These are phyloP conservation scores for Ciconia nigra DNA, from an alignment of 2,797 vertebrate genomes.

Conservation along the genomic window DNA sequence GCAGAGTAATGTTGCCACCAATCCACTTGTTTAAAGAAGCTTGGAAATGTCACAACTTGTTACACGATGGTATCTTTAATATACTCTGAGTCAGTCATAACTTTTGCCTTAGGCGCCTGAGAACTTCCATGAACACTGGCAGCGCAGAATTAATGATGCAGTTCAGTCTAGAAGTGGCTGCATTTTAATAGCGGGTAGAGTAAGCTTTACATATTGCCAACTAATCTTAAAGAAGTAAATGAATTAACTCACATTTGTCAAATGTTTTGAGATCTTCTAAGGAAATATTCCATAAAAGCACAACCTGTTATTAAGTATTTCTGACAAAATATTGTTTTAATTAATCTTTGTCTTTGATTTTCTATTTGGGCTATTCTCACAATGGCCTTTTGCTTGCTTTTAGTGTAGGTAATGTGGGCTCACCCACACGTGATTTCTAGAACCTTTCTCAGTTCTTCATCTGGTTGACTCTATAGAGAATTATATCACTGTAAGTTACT, in stretches of 20 bases:
- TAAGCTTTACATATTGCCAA: not conserved
- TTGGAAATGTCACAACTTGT: not conserved
- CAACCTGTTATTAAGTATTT: not conserved
- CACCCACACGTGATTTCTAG: not conserved
- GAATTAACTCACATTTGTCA: not conserved
- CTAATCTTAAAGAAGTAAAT: not conserved
- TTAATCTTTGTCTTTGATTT: not conserved
- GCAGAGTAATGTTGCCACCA: not conserved
- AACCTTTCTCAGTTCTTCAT: not conserved
- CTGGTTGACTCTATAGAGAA: not conserved
- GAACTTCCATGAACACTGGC: not conserved
- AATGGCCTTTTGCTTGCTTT: not conserved
- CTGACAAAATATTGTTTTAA: constrained; percentile 12
- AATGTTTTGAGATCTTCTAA: not conserved
- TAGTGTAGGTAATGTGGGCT: not conserved
- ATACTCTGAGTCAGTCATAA: not conserved
- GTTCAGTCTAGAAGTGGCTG: not conserved
- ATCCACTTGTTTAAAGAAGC: not conserved
- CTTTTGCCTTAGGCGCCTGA: not conserved
- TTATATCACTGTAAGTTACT: not conserved
- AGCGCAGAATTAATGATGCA: not conserved
- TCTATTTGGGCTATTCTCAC: not conserved
- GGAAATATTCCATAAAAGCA: not conserved
- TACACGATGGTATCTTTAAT: not conserved
- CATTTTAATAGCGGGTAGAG: not conserved